Evolutionary conservation across 2,113 vertebrate genomes (phyloP), one percentile per base, ranked within the genome.

Genomic region (Puffinus mauretanicus): DNA sequence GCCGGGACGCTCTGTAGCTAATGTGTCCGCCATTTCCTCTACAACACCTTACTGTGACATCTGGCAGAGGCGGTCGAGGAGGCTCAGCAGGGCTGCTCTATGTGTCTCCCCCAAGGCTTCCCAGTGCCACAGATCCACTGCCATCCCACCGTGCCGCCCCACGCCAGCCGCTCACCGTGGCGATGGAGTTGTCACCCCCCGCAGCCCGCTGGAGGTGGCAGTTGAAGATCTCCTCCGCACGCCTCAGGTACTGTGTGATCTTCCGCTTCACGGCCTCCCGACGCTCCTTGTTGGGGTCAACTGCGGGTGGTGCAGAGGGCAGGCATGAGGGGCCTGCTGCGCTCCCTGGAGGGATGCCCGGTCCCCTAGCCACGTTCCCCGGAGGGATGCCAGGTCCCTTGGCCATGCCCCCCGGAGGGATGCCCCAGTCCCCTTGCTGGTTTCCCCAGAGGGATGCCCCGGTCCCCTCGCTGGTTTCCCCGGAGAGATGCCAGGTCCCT

Each of bases 181-280:
- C 98, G 3, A 98, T 91, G 95, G 98, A 87, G 96, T 65, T 97
- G 49, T 98, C 98, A 1, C 93, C 98, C 13, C 98, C 98, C 3
- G 98, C 96, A 13, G 98, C 98, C 96, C 98, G 98, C 96, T 99
- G 99, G 36, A 99, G 98, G 97, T 99, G 99, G 88, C 99, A 99
- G 46, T 98, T 99, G 95, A 99, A 99, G 97, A 99, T 99, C 88
- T 99, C 99, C 83, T 99, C 99, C 0, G 99, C 99, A n/a, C 99
- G 98, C 96, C 98, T 99, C 85, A 99, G 98, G 96, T 99, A 99
- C 94, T 99, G 99, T 1, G 99, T 99, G 27, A 99, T 99, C 96
- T 99, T 99, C 94, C 99, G 82, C 95, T 99, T 99, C 76, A 99
- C 99, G 1, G 99, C 99, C 96, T 99, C 99, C 6, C 99, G 96